Evolutionary conservation across 2,797 vertebrate genomes (phyloP).

Genomic region (Telmatherina bonti): DNA sequence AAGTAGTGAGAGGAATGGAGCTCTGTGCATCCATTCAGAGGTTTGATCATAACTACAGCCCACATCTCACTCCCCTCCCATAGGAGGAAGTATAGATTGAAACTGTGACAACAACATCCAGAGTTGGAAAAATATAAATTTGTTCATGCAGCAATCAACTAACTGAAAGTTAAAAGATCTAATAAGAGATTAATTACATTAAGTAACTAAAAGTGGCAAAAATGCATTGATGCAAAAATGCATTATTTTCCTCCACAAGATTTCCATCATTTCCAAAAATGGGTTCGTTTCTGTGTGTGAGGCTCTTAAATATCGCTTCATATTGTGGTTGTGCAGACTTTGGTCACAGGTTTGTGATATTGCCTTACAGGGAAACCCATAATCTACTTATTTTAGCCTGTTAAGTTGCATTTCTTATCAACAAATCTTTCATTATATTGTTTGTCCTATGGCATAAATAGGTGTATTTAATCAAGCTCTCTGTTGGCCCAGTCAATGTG

Average conservation of each 20-base stretch:
- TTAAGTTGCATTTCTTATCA: slow-evolving; percentile 54
- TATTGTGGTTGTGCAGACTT: slow-evolving; percentile 25
- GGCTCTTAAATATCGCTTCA: slow-evolving; percentile 41
- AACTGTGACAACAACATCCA: background rate
- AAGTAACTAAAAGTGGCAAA: background rate
- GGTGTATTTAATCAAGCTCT: slow-evolving; percentile 53
- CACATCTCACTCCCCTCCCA: no score
- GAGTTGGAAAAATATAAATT: background rate
- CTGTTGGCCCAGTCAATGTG: slow-evolving; percentile 39
- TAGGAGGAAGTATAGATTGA: no score
- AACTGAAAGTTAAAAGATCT: slow-evolving; percentile 12
- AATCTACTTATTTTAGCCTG: slow-evolving; percentile 59
- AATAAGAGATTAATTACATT: slow-evolving; percentile 4
- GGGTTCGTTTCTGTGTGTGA: background rate
- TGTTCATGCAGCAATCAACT: slow-evolving; percentile 18
- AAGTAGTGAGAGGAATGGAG: no score
- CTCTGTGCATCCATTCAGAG: no score
- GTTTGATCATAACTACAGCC: no score
- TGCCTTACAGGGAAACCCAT: slow-evolving; percentile 66
- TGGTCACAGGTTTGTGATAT: slow-evolving; percentile 65
- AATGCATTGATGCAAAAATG: slow-evolving; percentile 29
- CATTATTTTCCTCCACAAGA: slow-evolving; percentile 17
- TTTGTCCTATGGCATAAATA: slow-evolving; percentile 51
- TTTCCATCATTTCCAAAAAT: slow-evolving; percentile 2
- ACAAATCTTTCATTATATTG: slow-evolving; percentile 57